Percentiles rank a stretch among this genome's conserved stretches.
Evolutionary conservation across 2,113 vertebrate species (phyloP).

Genomic region (Leucoraja erinaceus): DNA sequence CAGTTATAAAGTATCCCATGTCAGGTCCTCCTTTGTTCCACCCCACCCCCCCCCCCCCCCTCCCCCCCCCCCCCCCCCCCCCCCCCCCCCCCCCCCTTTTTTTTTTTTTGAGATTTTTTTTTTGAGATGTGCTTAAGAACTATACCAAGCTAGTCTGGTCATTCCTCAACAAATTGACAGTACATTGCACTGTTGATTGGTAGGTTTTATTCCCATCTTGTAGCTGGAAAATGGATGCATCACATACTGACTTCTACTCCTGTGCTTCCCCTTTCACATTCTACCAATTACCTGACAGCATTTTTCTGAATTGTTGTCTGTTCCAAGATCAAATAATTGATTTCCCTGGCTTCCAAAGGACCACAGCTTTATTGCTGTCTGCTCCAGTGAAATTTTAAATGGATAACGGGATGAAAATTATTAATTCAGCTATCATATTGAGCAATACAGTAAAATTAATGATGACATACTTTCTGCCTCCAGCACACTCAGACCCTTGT

Average conservation of each 20-base stretch:
- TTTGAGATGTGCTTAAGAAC: too few species aligned
- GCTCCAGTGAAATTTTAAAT: background rate
- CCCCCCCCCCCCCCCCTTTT: too few species aligned
- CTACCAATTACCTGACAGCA: background rate
- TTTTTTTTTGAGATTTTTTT: too few species aligned
- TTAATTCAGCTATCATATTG: background rate
- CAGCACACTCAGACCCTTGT: too few species aligned
- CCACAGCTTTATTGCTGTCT: background rate
- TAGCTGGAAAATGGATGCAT: background rate
- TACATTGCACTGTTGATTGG: background rate
- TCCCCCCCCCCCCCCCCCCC: too few species aligned
- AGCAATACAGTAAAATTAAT: background rate
- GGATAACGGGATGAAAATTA: background rate
- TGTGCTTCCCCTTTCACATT: too few species aligned
- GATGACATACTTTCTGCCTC: too few species aligned
- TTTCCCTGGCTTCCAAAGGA: background rate
- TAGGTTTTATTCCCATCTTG: background rate
- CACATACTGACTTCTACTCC: background rate
- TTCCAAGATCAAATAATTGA: background rate
- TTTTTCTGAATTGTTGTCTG: background rate
- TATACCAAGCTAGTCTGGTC: too few species aligned
- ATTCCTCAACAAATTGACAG: background rate
- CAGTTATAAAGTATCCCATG: too few species aligned
- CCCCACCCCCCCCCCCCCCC: too few species aligned
- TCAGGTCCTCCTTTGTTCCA: too few species aligned